Evolutionary conservation across 2,113 vertebrate species (phyloP).

Genomic region (Oenanthe oenanthe): DNA sequence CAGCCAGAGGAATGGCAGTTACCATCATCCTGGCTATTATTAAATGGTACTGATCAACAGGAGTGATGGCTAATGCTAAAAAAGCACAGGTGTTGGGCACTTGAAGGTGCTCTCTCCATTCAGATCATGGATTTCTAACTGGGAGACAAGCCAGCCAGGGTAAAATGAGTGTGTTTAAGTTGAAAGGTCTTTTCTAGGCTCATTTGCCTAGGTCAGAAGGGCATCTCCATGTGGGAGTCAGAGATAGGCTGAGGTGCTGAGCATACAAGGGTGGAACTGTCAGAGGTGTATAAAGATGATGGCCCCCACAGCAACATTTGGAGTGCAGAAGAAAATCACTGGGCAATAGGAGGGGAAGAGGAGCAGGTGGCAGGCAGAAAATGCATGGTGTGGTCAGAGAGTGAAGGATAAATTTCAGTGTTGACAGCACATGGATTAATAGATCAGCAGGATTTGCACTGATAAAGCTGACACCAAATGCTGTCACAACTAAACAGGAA

Average conservation of each 20-base stretch:
- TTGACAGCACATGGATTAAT: not conserved
- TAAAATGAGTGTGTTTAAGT: not conserved
- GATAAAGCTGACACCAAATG: not conserved
- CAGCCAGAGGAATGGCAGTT: not conserved
- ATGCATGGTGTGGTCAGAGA: not conserved
- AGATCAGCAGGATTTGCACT: not conserved
- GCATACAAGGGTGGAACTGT: fast-evolving
- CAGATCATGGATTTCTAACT: not conserved
- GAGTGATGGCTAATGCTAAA: not conserved
- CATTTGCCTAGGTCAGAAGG: not conserved
- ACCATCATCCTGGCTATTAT: not conserved
- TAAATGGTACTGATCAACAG: not conserved
- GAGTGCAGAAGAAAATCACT: not conserved
- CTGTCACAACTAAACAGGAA: not conserved
- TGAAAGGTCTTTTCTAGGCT: not conserved
- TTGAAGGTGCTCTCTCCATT: not conserved
- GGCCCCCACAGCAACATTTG: not conserved
- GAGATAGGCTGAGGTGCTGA: not conserved
- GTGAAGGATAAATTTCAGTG: not conserved
- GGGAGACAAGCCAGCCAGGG: not conserved
- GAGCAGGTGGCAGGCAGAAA: not conserved
- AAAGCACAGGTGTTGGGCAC: not conserved
- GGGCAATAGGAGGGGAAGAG: not conserved
- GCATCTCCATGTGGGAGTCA: not conserved
- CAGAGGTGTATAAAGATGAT: not conserved